Percentiles rank a stretch among this genome's conserved stretches.
Evolutionary conservation across 2,888 invertebrate species (phyloP).

Genomic region (Choristoneura rosaceana): DNA sequence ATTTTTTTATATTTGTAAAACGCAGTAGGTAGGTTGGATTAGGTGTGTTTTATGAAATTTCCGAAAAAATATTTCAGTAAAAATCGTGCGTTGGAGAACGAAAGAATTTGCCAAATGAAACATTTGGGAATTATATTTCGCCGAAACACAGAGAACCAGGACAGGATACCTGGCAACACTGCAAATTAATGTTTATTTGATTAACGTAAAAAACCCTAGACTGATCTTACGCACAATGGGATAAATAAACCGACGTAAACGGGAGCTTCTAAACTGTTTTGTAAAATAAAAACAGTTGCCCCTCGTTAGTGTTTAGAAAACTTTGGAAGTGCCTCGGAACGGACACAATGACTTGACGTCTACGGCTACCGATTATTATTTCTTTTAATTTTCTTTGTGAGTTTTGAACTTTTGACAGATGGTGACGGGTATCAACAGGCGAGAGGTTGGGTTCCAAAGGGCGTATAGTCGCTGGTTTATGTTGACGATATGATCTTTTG

Average conservation of each 20-base stretch:
- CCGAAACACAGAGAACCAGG: no score
- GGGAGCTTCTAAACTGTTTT: conserved; percentile 83
- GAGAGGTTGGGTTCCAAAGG: neutral
- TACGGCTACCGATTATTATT: conserved; percentile 51
- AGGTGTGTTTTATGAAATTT: no score
- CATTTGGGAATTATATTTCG: no score
- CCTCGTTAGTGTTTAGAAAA: conserved; percentile 64
- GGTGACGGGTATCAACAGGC: conserved; percentile 6
- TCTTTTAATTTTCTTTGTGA: conserved; percentile 50
- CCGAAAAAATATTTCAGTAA: no score
- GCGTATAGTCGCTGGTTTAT: neutral
- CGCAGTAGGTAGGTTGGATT: no score
- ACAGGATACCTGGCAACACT: conserved; percentile 39
- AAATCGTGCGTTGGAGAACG: no score
- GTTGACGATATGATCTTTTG: conserved; percentile 12
- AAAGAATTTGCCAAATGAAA: no score
- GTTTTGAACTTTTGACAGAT: conserved; percentile 26
- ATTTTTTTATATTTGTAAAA: no score
- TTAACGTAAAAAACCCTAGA: conserved; percentile 60
- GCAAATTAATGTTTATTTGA: conserved; percentile 74
- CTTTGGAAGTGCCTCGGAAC: conserved; percentile 62
- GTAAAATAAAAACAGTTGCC: conserved; percentile 73
- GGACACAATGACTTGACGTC: conserved; percentile 57
- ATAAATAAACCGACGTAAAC: conserved; percentile 76
- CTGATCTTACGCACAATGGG: conserved; percentile 75